Evolutionary conservation across 2,797 vertebrate species (phyloP).

Genomic region (Telmatherina bonti): DNA sequence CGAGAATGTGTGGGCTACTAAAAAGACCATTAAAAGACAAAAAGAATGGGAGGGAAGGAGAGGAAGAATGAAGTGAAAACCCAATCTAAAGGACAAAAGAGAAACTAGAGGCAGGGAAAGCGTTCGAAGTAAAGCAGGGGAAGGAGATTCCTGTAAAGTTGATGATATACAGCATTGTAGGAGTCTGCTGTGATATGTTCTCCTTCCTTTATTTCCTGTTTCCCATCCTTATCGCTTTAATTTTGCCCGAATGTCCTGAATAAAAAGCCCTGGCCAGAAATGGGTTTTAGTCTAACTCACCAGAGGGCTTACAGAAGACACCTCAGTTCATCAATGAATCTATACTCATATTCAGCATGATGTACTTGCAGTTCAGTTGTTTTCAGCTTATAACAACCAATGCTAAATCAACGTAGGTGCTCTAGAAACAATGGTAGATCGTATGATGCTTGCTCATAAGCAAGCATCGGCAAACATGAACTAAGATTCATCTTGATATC

Average conservation of each 20-base stretch:
- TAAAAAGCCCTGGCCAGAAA: background rate
- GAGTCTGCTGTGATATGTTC: background rate
- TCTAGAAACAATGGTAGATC: background rate
- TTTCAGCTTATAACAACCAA: background rate
- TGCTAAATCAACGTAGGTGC: background rate
- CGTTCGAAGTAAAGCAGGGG: background rate
- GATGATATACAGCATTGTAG: background rate
- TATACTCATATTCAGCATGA: background rate
- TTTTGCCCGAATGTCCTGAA: background rate
- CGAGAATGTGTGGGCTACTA: constrained; percentile 28
- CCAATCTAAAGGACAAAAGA: background rate
- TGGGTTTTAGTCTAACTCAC: background rate
- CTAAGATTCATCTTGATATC: background rate
- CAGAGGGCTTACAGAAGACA: too few relatives aligned
- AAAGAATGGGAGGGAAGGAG: constrained; percentile 10
- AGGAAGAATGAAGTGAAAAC: background rate
- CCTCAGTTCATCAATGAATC: background rate
- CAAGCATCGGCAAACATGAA: background rate
- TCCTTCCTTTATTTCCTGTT: background rate
- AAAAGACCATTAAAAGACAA: constrained; percentile 15
- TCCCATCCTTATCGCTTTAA: background rate
- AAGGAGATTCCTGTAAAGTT: background rate
- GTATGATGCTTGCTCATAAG: too few relatives aligned
- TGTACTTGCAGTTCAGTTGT: background rate
- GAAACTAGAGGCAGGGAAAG: background rate